Percentiles rank a stretch among this genome's conserved stretches.
These are phyloP conservation scores for Motacilla alba DNA, from an alignment of 2,113 vertebrate species.

Conservation along the genomic window DNA sequence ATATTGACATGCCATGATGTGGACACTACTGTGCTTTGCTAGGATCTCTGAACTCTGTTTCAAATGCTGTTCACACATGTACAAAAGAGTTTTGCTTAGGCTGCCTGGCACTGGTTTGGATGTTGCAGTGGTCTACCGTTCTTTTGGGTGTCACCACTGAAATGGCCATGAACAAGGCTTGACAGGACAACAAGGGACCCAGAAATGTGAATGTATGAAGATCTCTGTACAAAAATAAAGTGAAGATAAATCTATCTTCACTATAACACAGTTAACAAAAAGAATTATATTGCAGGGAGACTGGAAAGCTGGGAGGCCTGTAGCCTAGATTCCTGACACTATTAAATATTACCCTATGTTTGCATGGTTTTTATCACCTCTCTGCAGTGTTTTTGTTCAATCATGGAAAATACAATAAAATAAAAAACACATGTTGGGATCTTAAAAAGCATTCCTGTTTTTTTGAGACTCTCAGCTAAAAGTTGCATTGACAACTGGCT, in stretches of 20 bases:
- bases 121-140: neutral
- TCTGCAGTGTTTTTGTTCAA: neutral
- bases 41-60: neutral
- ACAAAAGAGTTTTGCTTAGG: neutral
- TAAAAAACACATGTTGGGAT: neutral
- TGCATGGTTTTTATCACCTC: slow-evolving; percentile 17
- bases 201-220: neutral
- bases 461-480: neutral
- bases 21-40: neutral
- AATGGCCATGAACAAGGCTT: neutral
- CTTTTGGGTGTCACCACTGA: neutral
- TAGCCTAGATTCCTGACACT: neutral
- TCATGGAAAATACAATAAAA: neutral
- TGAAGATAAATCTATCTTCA: neutral
- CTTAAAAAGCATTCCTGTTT: neutral
- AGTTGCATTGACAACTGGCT: neutral
- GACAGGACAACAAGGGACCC: neutral
- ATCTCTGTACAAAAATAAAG: neutral
- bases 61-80: neutral
- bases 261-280: neutral
- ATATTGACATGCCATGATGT: neutral
- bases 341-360: neutral
- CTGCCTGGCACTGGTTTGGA: neutral
- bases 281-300: neutral
- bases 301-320: neutral